Base-by-base conservation (phyloP, 2,888 invertebrate species). In the Tenthredo scrophulariae region DNA sequence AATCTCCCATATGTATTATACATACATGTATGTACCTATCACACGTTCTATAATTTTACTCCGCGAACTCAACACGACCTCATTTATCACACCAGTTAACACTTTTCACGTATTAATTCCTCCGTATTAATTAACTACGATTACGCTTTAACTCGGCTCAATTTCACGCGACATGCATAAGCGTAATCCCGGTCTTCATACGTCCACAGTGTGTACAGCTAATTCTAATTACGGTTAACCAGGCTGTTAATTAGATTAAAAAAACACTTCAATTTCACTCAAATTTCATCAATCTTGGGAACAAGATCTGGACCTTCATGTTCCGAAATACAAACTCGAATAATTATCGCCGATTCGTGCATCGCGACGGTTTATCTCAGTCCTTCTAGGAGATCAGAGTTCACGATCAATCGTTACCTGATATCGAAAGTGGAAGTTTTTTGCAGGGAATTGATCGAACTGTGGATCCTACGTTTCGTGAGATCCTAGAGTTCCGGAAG, bases 71-170 rank as follows among this genome's bases (percentile, higher is more conserved):
- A 40, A 80, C 80, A 40, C 50, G 80, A 18, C 58, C 80, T 80
- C 80, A 58, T 80, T 80, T 62, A 80, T 80, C 58, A 80, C 80
- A 62, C 80, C 9, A 13, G 80, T 80, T 80, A 80, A 80, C 62
- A 80, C 58, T 62, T 62, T 62, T 80, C 80, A 62, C 29, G 54
- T 77, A 80, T 40, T 80, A 80, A 62, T 80, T 26, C 40, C 40
- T 40, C 80, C 7, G 15, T n/a, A 80, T 80, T 80, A 80, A 80
- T 80, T 80, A 62, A 40, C 77, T 54, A 77, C 46, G 77, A 77
- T 77, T 77, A 77, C 77, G 50, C 77, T n/a, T 43, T 74, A 43
- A 43, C 40, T 74, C 50, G 77, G 77, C 40, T 74, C 72, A 43
- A 74, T 74, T 74, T 74, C 72, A 43, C 67, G 22, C 72, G 40